phyloP scores from a whole-genome alignment of 2,888 invertebrate species.

The Heteromurus nitidus region DNA sequence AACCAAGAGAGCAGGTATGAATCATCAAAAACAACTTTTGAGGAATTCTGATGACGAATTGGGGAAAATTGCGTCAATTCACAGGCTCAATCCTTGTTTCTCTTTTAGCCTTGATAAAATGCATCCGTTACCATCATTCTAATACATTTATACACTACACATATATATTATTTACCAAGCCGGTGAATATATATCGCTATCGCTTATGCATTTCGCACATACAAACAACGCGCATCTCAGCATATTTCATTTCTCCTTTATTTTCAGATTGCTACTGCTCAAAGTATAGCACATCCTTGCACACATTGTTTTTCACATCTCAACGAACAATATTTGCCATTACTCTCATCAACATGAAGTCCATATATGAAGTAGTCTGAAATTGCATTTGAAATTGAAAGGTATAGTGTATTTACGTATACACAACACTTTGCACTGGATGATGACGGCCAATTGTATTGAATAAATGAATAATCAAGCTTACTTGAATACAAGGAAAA shows the following conservation, averaged over 20 bases:
- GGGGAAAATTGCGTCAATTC: conserved; percentile 72
- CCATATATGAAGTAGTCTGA: no score
- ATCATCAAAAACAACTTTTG: conserved; percentile 69
- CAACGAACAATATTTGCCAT: no score
- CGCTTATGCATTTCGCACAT: not conserved
- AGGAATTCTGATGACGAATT: conserved; percentile 72
- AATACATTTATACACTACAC: not conserved
- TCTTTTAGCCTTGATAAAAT: conserved; percentile 51
- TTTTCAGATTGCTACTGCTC: no score
- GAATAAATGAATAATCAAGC: conserved; percentile 12
- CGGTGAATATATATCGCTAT: conserved; percentile 9
- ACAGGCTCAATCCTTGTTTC: conserved; percentile 47
- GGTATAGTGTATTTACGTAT: no score
- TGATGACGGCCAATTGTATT: conserved; percentile 9
- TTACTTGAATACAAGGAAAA: not conserved
- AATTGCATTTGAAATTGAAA: no score
- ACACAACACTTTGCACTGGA: no score
- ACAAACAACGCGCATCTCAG: conserved; percentile 12
- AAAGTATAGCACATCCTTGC: no score
- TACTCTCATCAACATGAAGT: no score
- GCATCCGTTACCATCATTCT: conserved; percentile 58
- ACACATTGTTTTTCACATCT: no score
- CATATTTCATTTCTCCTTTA: conserved; percentile 19
- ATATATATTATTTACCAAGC: conserved; percentile 23
- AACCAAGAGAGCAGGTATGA: conserved; percentile 67